Percentiles rank a stretch among this genome's conserved stretches.
These are phyloP conservation scores for Eupithecia subumbrata DNA, from an alignment of 2,888 invertebrate genomes.

Conservation along the genomic window DNA sequence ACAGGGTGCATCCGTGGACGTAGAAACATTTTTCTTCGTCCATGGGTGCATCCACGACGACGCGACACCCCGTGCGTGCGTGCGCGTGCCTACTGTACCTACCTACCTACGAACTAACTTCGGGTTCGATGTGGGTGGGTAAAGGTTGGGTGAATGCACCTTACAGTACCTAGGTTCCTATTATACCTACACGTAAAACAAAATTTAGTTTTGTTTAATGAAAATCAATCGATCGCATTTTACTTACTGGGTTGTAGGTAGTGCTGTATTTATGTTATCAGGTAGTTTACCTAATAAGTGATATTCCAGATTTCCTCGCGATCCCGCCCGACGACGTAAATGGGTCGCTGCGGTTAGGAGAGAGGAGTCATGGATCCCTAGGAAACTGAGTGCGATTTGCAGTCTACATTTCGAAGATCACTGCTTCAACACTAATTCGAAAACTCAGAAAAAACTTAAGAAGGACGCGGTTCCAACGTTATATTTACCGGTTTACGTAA, in stretches of 20 bases:
- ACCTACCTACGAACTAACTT: too few species aligned
- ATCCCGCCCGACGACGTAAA: constrained; percentile 31
- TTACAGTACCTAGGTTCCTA: too few species aligned
- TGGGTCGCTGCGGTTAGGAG: constrained; percentile 35
- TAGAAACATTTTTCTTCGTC: too few species aligned
- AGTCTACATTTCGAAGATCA: constrained; percentile 36
- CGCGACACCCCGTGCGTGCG: too few species aligned
- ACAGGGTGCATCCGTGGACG: too few species aligned
- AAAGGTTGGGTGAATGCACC: not conserved
- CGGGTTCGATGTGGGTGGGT: not conserved
- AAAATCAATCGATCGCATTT: too few species aligned
- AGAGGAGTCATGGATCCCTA: constrained; percentile 37
- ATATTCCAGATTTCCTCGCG: constrained; percentile 32
- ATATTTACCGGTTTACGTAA: constrained; percentile 35
- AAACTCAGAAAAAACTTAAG: constrained; percentile 35
- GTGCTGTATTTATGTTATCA: too few species aligned
- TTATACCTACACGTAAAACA: not conserved
- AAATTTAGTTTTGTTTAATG: too few species aligned
- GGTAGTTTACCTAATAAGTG: not conserved
- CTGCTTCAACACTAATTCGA: constrained; percentile 35
- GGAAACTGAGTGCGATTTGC: constrained; percentile 35
- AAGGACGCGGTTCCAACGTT: constrained; percentile 35
- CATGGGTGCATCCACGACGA: too few species aligned
- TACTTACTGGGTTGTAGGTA: too few species aligned
- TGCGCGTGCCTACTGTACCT: too few species aligned